Evolutionary conservation across 1,140 invertebrate species (phyloP), one percentile per base, ranked within the genome.

Genomic region (Drosophila jambulina): DNA sequence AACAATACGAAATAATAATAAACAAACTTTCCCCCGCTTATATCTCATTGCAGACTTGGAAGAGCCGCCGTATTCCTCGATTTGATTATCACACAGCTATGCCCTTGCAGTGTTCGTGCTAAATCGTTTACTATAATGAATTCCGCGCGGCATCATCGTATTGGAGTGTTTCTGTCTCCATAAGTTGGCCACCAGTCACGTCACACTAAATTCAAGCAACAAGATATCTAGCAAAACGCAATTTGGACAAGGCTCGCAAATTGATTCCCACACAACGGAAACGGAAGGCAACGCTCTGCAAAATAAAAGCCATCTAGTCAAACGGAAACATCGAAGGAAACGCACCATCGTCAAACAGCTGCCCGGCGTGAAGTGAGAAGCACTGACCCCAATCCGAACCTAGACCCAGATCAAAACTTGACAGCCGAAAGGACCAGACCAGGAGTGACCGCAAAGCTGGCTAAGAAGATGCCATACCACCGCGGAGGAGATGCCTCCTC

Each of bases 91-190:
- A 49, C 76, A 72, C 38, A 63, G 59, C 53, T 90, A 90, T 90
- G 85, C 82, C 53, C 57, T 46, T 67, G 71, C 70, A 85, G 82
- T 79, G 68, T 90, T 88, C 61, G 86, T 67, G 56, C 32, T 91
- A 86, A 85, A 90, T 80, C 48, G 62, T 85, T 76, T 36, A 78
- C 75, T 91, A 92, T 92, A 83, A 92, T 92, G 92, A 92, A 92
- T 91, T 92, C 91, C 45, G 85, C 91, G 80, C 81, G 91, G 75
- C 92, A 92, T 87, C 88, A 92, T 92, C 91, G 92, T 81, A 91
- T 91, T 91, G 92, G 92, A 90, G 92, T 93, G 64, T 92, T 93
- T 92, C 79, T 93, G 82, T 93, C 92, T 92, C 92, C 92, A 92
- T 92, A 92, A 87, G 60, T 71, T 80, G 46, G 59, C 72, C 72